phyloP scores from a whole-genome alignment of 64 coral and sea anemone genomes.

The Trachythela sp. region DNA sequence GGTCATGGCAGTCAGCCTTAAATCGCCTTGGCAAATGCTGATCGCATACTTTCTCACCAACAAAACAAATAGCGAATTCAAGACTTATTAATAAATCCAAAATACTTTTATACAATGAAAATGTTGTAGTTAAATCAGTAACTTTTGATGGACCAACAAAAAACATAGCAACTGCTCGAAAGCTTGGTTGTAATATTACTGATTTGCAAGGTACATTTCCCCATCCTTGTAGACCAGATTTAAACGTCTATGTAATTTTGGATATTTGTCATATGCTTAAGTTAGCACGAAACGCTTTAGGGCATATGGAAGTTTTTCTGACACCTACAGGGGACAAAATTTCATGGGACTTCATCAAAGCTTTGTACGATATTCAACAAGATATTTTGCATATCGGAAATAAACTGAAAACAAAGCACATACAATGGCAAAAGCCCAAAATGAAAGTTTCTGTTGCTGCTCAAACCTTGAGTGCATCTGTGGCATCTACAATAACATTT shows the following conservation, averaged over 20 bases:
- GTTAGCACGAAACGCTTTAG: too few relatives aligned
- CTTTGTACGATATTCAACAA: constrained; percentile 4
- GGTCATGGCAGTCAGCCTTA: not conserved
- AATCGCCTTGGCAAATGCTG: not conserved
- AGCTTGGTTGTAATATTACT: not conserved
- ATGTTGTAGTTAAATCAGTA: not conserved
- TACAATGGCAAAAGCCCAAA: too few relatives aligned
- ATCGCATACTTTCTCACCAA: not conserved
- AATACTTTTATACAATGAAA: not conserved
- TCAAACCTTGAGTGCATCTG: too few relatives aligned
- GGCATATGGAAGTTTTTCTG: too few relatives aligned
- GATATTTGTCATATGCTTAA: not conserved
- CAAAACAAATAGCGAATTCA: not conserved
- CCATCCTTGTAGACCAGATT: not conserved
- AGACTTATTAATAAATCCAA: not conserved
- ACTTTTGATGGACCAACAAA: too few relatives aligned
- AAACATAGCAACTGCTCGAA: too few relatives aligned
- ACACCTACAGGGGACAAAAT: too few relatives aligned
- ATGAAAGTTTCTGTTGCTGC: too few relatives aligned
- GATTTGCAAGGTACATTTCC: not conserved
- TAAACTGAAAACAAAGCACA: too few relatives aligned
- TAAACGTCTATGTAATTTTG: constrained; percentile 1
- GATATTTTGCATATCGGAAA: not conserved
- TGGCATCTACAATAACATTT: too few relatives aligned
- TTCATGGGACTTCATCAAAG: not conserved